phyloP scores from a whole-genome alignment of 2,888 invertebrate genomes.

The Drosophila formosana region DNA sequence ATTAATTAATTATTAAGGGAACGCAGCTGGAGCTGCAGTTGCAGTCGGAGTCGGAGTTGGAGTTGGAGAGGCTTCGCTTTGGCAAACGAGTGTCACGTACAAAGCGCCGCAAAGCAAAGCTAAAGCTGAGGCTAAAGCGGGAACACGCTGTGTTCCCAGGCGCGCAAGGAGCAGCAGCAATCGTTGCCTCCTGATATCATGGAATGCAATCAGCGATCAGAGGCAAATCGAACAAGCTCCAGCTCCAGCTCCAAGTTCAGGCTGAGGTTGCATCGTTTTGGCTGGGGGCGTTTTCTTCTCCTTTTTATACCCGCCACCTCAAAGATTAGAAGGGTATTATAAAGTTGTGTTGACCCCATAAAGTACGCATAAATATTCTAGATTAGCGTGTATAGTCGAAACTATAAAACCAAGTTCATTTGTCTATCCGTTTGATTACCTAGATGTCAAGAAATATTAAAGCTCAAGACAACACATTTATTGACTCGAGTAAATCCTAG shows the following conservation, averaged over 20 bases:
- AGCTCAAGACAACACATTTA: too few relatives aligned
- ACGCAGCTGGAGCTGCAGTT: slow-evolving; percentile 55
- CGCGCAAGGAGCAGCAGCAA: slow-evolving; percentile 50
- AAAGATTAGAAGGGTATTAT: neutral
- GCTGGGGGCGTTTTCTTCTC: slow-evolving; percentile 51
- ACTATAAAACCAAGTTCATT: too few relatives aligned
- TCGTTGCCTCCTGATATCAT: slow-evolving; percentile 63
- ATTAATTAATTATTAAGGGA: slow-evolving; percentile 85
- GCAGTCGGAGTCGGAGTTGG: slow-evolving; percentile 30
- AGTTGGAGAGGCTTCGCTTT: neutral
- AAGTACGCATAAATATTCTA: too few relatives aligned
- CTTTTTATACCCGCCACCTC: neutral
- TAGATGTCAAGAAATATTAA: too few relatives aligned
- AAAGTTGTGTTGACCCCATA: neutral
- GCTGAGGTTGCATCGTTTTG: slow-evolving; percentile 31
- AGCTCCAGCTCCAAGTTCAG: neutral
- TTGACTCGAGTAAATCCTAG: too few relatives aligned
- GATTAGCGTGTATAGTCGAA: too few relatives aligned
- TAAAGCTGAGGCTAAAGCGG: neutral
- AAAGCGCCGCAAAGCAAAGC: slow-evolving; percentile 55
- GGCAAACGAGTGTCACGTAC: slow-evolving; percentile 73
- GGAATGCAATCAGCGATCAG: slow-evolving; percentile 77
- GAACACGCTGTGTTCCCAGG: slow-evolving; percentile 52
- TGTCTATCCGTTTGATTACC: too few relatives aligned
- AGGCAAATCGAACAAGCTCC: slow-evolving; percentile 70